Base-by-base conservation (phyloP, 2,888 invertebrate species). In the Metellina segmentata region DNA sequence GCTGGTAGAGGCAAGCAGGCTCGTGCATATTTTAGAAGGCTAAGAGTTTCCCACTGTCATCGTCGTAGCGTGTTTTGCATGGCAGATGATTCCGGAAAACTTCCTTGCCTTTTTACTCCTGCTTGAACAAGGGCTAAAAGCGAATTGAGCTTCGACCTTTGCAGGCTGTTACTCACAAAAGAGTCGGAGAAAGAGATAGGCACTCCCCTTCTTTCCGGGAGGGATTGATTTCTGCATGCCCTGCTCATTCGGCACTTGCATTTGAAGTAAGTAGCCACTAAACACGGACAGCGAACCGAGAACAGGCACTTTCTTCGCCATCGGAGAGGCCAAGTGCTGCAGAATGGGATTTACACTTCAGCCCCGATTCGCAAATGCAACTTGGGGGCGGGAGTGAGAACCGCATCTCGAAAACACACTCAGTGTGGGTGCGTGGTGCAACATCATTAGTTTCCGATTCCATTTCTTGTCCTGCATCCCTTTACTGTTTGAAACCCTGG, bases 41-140 rank as follows among this genome's bases (percentile, higher is more conserved):
- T 92, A 92, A 92, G 92, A 92, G 92, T 92, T 92, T 89, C 85
- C 89, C 86, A 86, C 87, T 92, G 92, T 92, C 92, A 92, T 81
- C 92, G 85, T 92, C 20, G 79, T 61, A 53, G 72, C 89, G 81
- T 92, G 92, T 92, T 92, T 92, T 92, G 92, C 92, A 92, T 92
- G 85, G 81, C 61, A 81, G 89, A 92, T 92, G 89, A 81, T 74
- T 85, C 51, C 75, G 53, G n/a, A 74, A 85, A 90, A 85, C 85
- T 90, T 69, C 90, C 71, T 52, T 89, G 90, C 78, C 90, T 90
- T 90, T 85, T 89, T 82, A 69, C 82, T 82, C 89, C 20, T 9
- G 71, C 77, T 72, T 52, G 79, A 81, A 90, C 81, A 81, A 79
- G 78, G 82, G 61, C 71, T 87, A 85, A 92, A 92, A 92, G 88